Conservation (phyloP, 2,797 vertebrate genomes). For the Anniella stebbinsi region DNA sequence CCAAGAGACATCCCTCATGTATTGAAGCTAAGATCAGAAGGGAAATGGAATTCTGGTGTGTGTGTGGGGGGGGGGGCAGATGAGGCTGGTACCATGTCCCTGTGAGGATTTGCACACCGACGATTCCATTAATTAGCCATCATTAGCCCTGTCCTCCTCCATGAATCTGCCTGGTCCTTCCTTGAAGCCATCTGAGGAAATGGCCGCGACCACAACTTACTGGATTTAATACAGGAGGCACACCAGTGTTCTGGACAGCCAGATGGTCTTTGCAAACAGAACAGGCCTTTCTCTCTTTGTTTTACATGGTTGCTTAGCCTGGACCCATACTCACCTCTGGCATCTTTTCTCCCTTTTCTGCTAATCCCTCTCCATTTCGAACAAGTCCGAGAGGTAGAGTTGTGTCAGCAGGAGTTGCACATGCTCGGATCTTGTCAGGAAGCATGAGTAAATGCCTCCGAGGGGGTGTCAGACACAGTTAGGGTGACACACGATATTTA, state of each 20-base stretch:
- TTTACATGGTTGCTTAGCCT: not conserved
- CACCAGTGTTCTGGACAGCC: not conserved
- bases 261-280: not conserved
- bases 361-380: not conserved
- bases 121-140: too few species aligned
- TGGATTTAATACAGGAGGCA: not conserved
- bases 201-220: too few species aligned
- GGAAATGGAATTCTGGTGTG: too few species aligned
- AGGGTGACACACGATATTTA: slow-evolving; percentile 75
- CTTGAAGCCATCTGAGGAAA: not conserved
- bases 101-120: too few species aligned
- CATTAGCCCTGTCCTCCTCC: not conserved
- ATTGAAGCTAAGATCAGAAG: too few species aligned
- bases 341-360: not conserved
- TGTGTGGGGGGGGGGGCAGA: too few species aligned
- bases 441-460: slow-evolving; percentile 71
- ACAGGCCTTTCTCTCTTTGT: not conserved
- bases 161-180: not conserved
- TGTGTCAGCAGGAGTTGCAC: not conserved
- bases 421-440: slow-evolving; percentile 54
- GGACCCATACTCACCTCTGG: too few species aligned
- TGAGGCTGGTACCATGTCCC: too few species aligned
- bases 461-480: slow-evolving; percentile 78
- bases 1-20: too few species aligned
- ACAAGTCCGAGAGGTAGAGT: not conserved